These are phyloP conservation scores for Apocrypta bakeri DNA, from an alignment of 1,140 invertebrate species.

Conservation along the genomic window DNA sequence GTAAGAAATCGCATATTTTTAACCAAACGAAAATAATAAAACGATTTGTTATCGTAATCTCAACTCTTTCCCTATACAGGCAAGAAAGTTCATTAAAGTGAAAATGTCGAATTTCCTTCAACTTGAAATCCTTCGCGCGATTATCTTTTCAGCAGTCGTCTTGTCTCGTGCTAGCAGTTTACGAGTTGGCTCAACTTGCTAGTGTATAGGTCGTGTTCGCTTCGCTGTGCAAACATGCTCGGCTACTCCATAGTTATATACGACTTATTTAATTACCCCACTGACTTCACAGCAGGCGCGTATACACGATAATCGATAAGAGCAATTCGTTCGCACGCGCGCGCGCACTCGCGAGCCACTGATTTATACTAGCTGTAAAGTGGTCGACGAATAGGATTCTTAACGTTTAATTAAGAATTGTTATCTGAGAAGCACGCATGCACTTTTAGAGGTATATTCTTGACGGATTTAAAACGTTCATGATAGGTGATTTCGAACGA, in stretches of 20 bases:
- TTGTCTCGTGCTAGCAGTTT: not conserved
- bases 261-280: conserved; percentile 40
- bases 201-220: not conserved
- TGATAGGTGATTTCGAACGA: not conserved
- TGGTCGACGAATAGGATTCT: conserved; percentile 26
- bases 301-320: conserved; percentile 34
- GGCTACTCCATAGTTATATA: conserved; percentile 1
- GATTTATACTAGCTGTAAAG: conserved; percentile 42
- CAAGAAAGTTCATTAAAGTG: not conserved
- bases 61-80: not conserved
- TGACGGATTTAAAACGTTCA: not conserved
- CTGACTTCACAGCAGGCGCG: not conserved
- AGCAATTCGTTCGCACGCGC: conserved; percentile 38
- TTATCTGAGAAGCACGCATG: conserved; percentile 33
- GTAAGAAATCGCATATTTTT: too few relatives aligned
- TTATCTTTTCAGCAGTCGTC: not conserved
- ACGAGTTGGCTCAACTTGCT: not conserved
- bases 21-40: too few relatives aligned
- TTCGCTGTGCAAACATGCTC: not conserved
- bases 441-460: not conserved
- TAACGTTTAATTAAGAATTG: conserved; percentile 50
- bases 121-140: not conserved
- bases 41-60: not conserved
- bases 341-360: conserved; percentile 23
- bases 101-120: not conserved